These are phyloP conservation scores for Brachyptera putata DNA, from an alignment of 2,888 invertebrate species.

Conservation along the genomic window DNA sequence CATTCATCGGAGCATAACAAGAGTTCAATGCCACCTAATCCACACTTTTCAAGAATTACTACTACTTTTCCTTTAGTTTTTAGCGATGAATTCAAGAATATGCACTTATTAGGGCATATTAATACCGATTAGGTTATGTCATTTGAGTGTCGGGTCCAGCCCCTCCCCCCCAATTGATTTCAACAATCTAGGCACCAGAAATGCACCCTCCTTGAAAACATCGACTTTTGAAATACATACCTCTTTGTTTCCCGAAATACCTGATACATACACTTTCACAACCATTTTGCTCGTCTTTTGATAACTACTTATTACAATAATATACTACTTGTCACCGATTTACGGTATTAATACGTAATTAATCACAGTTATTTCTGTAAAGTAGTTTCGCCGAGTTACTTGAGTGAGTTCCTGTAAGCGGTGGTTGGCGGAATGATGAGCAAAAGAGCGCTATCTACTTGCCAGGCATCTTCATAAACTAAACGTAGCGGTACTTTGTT, in stretches of 20 bases:
- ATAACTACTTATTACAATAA: slow-evolving; percentile 20
- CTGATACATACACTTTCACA: slow-evolving; percentile 86
- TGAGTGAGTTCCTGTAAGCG: background rate
- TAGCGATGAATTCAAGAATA: too few species aligned
- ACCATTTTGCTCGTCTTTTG: slow-evolving; percentile 58
- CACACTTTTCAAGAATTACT: too few species aligned
- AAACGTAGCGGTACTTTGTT: too few species aligned
- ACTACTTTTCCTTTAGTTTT: too few species aligned
- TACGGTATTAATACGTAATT: background rate
- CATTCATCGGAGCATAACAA: too few species aligned
- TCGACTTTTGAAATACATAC: slow-evolving; percentile 51
- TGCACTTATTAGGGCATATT: too few species aligned
- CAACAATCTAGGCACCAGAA: background rate
- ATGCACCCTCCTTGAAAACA: slow-evolving; percentile 15
- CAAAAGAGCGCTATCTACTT: background rate
- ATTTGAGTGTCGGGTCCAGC: too few species aligned
- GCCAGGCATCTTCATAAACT: too few species aligned
- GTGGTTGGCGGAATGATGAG: background rate
- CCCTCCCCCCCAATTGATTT: background rate
- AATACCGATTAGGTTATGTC: too few species aligned
- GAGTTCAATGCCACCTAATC: too few species aligned
- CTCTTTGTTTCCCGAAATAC: slow-evolving; percentile 92
- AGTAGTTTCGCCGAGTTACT: background rate
- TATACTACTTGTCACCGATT: slow-evolving; percentile 6
- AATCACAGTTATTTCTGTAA: slow-evolving; percentile 14